These are phyloP conservation scores for Blera fallax DNA, from an alignment of 2,888 invertebrate species.

Conservation along the genomic window DNA sequence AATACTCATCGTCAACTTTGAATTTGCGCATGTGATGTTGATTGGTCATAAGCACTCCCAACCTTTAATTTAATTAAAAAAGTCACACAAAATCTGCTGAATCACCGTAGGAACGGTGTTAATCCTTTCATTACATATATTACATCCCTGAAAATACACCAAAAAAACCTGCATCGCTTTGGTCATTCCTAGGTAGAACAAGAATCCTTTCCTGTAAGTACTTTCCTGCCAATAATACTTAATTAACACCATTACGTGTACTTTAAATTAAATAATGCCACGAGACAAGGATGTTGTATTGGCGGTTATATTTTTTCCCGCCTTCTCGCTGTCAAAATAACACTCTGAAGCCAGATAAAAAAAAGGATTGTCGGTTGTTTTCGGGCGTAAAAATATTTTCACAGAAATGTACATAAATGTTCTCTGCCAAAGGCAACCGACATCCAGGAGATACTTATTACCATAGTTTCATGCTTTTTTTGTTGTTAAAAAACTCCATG, in stretches of 20 bases:
- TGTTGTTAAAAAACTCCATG: not conserved
- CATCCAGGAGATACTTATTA: slow-evolving; percentile 19
- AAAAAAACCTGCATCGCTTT: no score
- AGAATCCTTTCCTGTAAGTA: not conserved
- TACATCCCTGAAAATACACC: no score
- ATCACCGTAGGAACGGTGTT: no score
- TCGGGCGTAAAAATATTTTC: slow-evolving; percentile 14
- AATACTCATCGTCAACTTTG: no score
- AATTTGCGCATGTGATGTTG: no score
- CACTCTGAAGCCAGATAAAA: not conserved
- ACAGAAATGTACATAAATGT: slow-evolving; percentile 28
- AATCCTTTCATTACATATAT: no score
- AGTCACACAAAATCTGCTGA: no score
- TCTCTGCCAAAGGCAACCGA: slow-evolving; percentile 3
- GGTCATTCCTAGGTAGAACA: not conserved
- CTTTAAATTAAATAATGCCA: not conserved
- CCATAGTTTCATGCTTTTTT: not conserved
- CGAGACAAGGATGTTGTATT: not conserved
- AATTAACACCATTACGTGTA: not conserved
- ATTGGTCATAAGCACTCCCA: no score
- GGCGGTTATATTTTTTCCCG: not conserved
- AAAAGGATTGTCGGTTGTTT: slow-evolving; percentile 1
- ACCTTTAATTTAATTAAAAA: no score
- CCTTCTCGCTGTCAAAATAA: not conserved
- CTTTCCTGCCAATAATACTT: not conserved